Evolutionary conservation across 2,797 vertebrate genomes (phyloP).

Genomic region (Rhodeus uyekii): DNA sequence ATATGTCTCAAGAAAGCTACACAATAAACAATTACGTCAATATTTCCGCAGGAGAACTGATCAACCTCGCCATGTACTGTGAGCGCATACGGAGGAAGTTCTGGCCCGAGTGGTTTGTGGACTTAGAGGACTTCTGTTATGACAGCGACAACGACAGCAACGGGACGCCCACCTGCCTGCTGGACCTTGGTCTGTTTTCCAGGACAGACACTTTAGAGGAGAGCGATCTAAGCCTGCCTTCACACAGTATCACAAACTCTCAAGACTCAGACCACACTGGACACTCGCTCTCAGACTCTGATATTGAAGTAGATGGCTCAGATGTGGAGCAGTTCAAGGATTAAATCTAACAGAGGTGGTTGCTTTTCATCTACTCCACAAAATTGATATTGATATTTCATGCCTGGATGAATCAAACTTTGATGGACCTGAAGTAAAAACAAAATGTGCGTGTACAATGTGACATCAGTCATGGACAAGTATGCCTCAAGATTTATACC

Average conservation of each 20-base stretch:
- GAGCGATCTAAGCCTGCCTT: constrained; percentile 80
- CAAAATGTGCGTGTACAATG: neutral
- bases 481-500: too few species aligned
- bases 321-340: constrained; percentile 85
- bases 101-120: constrained; percentile 97
- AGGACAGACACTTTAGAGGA: constrained; percentile 94
- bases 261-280: constrained; percentile 86
- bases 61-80: constrained; percentile 97
- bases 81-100: constrained; percentile 94
- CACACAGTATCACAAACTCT: constrained; percentile 74
- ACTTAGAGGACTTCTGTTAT: constrained; percentile 87
- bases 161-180: constrained; percentile 77
- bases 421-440: neutral
- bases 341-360: constrained; percentile 29
- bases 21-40: neutral
- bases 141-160: constrained; percentile 88
- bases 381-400: neutral
- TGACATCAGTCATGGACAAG: neutral
- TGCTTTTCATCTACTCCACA: neutral
- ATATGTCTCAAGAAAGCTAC: neutral
- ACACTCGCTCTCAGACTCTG: constrained; percentile 90
- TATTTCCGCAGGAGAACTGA: constrained; percentile 85
- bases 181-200: constrained; percentile 91
- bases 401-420: constrained; percentile 1
- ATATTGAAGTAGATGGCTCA: constrained; percentile 89